Percentiles rank a stretch among this genome's conserved stretches.
Conservation (phyloP, 2,797 vertebrate genomes). For the Balearica regulorum region DNA sequence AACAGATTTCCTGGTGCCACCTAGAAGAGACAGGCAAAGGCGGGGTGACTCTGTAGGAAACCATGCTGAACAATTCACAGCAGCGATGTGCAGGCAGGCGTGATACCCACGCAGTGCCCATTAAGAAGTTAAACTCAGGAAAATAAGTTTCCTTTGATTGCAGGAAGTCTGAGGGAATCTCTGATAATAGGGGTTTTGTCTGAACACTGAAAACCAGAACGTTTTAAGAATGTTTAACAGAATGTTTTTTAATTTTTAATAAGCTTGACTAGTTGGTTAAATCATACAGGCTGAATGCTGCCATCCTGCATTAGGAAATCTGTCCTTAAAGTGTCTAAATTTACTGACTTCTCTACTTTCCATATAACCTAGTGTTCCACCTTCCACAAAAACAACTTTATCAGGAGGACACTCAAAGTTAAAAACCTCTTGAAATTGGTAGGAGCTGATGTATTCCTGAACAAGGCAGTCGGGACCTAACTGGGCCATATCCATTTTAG, state of each 20-base stretch:
- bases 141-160: not conserved
- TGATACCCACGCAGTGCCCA: not conserved
- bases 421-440: not conserved
- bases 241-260: not conserved
- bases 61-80: not conserved
- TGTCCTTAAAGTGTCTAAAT: not conserved
- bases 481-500: not conserved
- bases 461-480: not conserved
- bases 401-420: not conserved
- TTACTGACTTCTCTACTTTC: not conserved
- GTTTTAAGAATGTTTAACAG: not conserved
- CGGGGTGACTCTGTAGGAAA: not conserved
- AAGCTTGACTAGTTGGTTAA: not conserved
- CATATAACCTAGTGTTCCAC: not conserved
- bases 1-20: not conserved
- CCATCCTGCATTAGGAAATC: not conserved
- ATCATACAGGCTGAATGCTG: not conserved
- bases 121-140: not conserved
- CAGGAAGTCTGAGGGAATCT: not conserved
- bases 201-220: not conserved
- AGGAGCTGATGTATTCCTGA: not conserved
- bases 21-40: not conserved
- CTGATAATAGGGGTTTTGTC: not conserved
- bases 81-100: not conserved
- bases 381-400: not conserved